Percentiles rank a stretch among this genome's conserved stretches.
Evolutionary conservation across 2,797 vertebrate genomes (phyloP).

Genomic region (Melanotaenia maccullochi): DNA sequence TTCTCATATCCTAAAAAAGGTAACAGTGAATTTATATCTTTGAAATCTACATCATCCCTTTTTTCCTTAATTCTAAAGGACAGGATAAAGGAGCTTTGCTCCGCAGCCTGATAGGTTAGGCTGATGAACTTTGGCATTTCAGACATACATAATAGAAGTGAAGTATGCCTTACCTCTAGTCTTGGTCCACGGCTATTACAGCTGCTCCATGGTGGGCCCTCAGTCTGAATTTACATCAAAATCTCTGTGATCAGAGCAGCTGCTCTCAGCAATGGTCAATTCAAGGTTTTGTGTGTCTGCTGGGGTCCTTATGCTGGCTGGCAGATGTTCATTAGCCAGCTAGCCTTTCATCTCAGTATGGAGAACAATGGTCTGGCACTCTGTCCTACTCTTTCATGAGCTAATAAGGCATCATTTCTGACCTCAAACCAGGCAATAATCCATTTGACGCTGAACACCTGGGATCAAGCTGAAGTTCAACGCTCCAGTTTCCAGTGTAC

Average conservation of each 20-base stretch:
- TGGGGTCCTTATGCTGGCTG: constrained; percentile 78
- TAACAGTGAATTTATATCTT: constrained; percentile 23
- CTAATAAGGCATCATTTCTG: constrained; percentile 80
- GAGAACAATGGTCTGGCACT: constrained; percentile 86
- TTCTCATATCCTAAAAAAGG: constrained; percentile 32
- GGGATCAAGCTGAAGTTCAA: constrained; percentile 51
- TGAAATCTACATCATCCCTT: constrained; percentile 38
- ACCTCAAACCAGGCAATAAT: constrained; percentile 76
- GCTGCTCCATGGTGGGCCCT: constrained; percentile 66
- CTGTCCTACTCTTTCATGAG: constrained; percentile 79
- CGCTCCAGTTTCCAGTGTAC: constrained; percentile 60
- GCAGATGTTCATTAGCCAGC: constrained; percentile 87
- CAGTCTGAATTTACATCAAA: constrained; percentile 81
- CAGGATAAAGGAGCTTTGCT: constrained; percentile 21
- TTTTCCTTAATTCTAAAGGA: constrained; percentile 1
- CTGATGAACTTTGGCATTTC: constrained; percentile 69
- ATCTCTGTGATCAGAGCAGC: constrained; percentile 82
- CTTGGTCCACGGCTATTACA: constrained; percentile 56
- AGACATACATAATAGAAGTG: constrained; percentile 52
- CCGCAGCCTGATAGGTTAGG: constrained; percentile 29
- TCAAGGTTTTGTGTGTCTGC: constrained; percentile 79
- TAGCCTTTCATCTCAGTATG: constrained; percentile 84
- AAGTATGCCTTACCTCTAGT: constrained; percentile 41
- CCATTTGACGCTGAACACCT: constrained; percentile 69
- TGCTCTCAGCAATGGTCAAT: constrained; percentile 82